Conservation (phyloP, 92 coral and sea anemone genomes). For the Paramuricea clavata region DNA sequence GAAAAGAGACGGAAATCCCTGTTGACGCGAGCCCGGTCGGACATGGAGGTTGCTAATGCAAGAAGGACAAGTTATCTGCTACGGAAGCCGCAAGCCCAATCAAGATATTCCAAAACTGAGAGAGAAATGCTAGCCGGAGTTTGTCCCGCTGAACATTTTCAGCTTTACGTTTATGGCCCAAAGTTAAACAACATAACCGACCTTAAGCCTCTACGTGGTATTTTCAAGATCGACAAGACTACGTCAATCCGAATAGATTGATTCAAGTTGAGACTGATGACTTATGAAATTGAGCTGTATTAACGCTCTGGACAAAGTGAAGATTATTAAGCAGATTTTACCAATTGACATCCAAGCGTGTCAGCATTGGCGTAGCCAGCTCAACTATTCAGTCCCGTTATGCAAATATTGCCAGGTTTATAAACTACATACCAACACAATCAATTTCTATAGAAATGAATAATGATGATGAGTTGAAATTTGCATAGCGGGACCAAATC, state of each 20-base stretch:
- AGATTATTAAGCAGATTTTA: constrained; percentile 42
- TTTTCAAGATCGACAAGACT: constrained; percentile 57
- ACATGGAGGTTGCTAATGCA: constrained; percentile 62
- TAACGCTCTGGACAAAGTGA: constrained; percentile 70
- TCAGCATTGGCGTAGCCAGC: no score
- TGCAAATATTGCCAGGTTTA: no score
- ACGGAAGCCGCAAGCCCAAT: constrained; percentile 66
- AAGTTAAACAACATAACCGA: constrained; percentile 63
- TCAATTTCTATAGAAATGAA: no score
- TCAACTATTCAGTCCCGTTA: no score
- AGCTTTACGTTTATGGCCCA: constrained; percentile 63
- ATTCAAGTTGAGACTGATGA: constrained; percentile 71
- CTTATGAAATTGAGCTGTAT: constrained; percentile 60
- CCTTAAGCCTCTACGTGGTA: constrained; percentile 77
- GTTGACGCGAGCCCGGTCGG: constrained; percentile 73
- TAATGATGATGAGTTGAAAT: no score
- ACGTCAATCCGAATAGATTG: constrained; percentile 65
- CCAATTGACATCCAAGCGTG: background rate
- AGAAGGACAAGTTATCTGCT: constrained; percentile 59
- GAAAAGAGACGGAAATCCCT: constrained; percentile 55
- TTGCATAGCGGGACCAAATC: no score
- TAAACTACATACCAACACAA: no score
- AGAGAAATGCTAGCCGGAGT: constrained; percentile 69
- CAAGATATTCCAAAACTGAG: constrained; percentile 61
- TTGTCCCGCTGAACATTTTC: constrained; percentile 71